These are phyloP conservation scores for Columbina picui DNA, from an alignment of 2,113 vertebrate genomes.

Conservation along the genomic window DNA sequence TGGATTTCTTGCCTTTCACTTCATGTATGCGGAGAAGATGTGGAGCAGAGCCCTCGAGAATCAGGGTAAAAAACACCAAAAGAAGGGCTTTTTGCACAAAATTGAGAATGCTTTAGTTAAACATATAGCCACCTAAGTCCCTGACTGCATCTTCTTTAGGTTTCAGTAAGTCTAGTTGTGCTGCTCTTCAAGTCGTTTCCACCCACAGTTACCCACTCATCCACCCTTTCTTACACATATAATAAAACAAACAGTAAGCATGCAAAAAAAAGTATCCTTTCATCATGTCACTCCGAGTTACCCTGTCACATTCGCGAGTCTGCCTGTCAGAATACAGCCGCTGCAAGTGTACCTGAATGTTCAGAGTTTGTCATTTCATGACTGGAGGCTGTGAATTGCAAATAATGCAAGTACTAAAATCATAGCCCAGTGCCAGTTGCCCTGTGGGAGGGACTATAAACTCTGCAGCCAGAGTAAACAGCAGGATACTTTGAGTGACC, in stretches of 20 bases:
- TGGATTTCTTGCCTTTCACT: slow-evolving; percentile 47
- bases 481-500: slow-evolving; percentile 51
- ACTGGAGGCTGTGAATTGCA: slow-evolving; percentile 69
- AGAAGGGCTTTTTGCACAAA: not conserved
- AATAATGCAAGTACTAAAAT: slow-evolving; percentile 59
- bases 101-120: not conserved
- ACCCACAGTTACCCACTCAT: not conserved
- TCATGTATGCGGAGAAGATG: slow-evolving; percentile 13
- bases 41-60: not conserved
- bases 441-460: slow-evolving; percentile 60
- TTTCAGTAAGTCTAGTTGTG: not conserved
- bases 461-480: slow-evolving; percentile 52
- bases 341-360: slow-evolving; percentile 58
- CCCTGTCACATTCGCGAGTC: not conserved
- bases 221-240: not conserved
- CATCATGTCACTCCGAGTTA: not conserved
- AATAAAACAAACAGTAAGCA: slow-evolving; percentile 20
- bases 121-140: not conserved
- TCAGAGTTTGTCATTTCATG: slow-evolving; percentile 64
- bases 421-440: slow-evolving; percentile 57
- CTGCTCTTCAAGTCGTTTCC: not conserved
- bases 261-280: not conserved
- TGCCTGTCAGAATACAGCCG: slow-evolving; percentile 67
- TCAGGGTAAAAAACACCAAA: not conserved
- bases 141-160: not conserved